Evolutionary conservation across 2,888 invertebrate genomes (phyloP), one percentile per base, ranked within the genome.

Genomic region (Dynastes grantii): DNA sequence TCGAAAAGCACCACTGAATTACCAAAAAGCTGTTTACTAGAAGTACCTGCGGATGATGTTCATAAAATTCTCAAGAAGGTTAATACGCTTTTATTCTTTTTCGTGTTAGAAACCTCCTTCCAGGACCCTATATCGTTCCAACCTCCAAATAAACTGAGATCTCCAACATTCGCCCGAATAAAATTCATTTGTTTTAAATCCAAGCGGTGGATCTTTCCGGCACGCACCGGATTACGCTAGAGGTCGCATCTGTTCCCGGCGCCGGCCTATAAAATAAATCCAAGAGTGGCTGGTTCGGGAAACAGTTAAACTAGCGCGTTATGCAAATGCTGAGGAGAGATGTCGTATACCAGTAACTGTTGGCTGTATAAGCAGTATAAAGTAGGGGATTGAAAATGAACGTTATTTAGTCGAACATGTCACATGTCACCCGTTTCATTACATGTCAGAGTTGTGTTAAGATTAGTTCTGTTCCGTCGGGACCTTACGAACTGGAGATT

Each of bases 341-440:
- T 11, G 78, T 80, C 79, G 78, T 78, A 55, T 22, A 55, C 45
- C 9, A 80, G 80, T 81, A 82, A 61, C 61, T 75, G 73, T 75
- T 63, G 73, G 61, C 32, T 9, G 73, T 63, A 27, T 63, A 63
- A 68, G 73, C 61, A 75, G 73, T 45, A 45, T 61, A 61, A 49
- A 51, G 55, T 63, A 68, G 61, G 75, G 79, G 82, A 75, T 75
- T 75, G 81, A 83, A 85, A 86, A 86, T 85, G 86, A 86, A 86
- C 84, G 86, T 86, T 86, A 86, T 86, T 87, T 86, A 86, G 85
- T 85, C 81, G 83, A 84, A 84, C 85, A 85, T 85, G 86, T 86
- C 86, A 85, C 86, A 86, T 84, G 86, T 87, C 87, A 86, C 84
- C 82, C 84, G 84, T 85, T 87, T 87, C 86, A 86, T 87, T 86